These are phyloP conservation scores for Synergus umbraculus DNA, from an alignment of 2,888 invertebrate genomes.

Conservation along the genomic window DNA sequence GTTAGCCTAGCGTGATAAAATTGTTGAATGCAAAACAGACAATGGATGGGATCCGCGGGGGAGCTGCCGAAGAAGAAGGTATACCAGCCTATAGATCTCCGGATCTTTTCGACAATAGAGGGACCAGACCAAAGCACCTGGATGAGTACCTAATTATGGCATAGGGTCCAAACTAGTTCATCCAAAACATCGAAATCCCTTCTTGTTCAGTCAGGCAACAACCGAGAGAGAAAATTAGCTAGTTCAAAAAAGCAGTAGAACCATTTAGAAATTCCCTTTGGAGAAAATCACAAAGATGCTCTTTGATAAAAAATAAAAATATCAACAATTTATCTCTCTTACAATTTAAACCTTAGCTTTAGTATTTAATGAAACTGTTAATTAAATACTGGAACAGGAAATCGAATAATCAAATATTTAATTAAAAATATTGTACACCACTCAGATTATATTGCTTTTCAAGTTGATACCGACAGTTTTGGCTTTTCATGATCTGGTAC, in stretches of 20 bases:
- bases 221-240: background rate
- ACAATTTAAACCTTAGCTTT: no score
- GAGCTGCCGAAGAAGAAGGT: constrained; percentile 48
- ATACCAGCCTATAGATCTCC: constrained; percentile 32
- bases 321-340: no score
- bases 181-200: constrained; percentile 1
- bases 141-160: constrained; percentile 61
- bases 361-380: background rate
- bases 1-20: constrained; percentile 70
- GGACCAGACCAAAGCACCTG: constrained; percentile 59
- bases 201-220: background rate
- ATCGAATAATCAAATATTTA: background rate
- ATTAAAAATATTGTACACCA: background rate
- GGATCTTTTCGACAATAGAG: constrained; percentile 45
- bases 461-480: background rate
- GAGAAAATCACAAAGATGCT: background rate
- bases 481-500: background rate
- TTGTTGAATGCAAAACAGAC: constrained; percentile 70
- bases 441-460: background rate
- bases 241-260: background rate
- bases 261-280: background rate
- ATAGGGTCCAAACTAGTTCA: constrained; percentile 24
- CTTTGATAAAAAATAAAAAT: no score
- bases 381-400: background rate
- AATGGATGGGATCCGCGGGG: constrained; percentile 58